A percentile compares a stretch with the other conserved stretches of the same genome.
Evolutionary conservation across 2,888 invertebrate genomes (phyloP).

Genomic region (Heliconius ismenius): DNA sequence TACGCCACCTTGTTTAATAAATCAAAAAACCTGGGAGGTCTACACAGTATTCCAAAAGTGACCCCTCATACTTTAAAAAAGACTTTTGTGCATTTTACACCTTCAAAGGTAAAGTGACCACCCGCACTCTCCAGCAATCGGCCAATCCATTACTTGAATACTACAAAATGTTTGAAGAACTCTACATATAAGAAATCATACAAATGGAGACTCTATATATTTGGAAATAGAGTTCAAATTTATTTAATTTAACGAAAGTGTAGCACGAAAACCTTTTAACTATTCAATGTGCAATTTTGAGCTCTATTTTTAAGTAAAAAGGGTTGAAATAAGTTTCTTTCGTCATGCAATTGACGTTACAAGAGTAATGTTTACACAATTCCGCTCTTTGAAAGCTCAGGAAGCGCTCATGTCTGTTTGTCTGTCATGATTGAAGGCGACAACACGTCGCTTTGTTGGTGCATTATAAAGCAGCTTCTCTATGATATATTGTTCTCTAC

Average conservation of each 20-base stretch:
- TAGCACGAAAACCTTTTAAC: slow-evolving; percentile 36
- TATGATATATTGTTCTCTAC: slow-evolving; percentile 28
- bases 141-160: slow-evolving; percentile 51
- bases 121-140: slow-evolving; percentile 49
- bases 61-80: slow-evolving; percentile 43
- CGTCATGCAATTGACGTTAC: slow-evolving; percentile 37
- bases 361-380: slow-evolving; percentile 50
- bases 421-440: slow-evolving; percentile 47
- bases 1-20: slow-evolving; percentile 24
- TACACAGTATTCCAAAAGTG: slow-evolving; percentile 42
- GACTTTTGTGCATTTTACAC: slow-evolving; percentile 45
- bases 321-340: slow-evolving; percentile 1
- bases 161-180: slow-evolving; percentile 44
- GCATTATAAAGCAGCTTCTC: slow-evolving; percentile 45
- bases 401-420: slow-evolving; percentile 49
- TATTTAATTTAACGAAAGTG: neutral
- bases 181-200: slow-evolving; percentile 22
- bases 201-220: slow-evolving; percentile 17
- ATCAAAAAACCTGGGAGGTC: slow-evolving; percentile 42
- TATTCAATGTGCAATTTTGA: slow-evolving; percentile 24
- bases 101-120: slow-evolving; percentile 48
- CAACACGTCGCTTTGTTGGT: slow-evolving; percentile 44
- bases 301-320: neutral
- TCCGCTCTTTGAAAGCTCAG: slow-evolving; percentile 48
- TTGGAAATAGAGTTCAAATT: slow-evolving; percentile 20